Evolutionary conservation across 2,888 invertebrate species (phyloP), one percentile per base, ranked within the genome.

Genomic region (Uloborus plumipes): DNA sequence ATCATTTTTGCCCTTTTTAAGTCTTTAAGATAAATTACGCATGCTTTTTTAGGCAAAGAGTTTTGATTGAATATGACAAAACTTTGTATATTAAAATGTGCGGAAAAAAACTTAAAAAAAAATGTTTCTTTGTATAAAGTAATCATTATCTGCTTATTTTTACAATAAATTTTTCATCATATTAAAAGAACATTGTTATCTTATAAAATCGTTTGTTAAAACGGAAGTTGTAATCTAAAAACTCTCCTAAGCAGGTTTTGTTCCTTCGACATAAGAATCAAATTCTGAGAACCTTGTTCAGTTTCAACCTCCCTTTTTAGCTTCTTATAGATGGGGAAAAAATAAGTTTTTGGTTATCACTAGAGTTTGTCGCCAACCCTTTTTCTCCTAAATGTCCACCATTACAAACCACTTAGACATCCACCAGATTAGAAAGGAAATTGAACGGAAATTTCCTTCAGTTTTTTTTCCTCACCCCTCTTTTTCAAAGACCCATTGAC

Each of bases 381-480:
- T 67, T 67, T 70, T 64, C 65, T 58, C 74, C 58, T 71, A 75
- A 78, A 81, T 65, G 74, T 70, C 75, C 64, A 65, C 74, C 74
- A 81, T 81, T 81, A 81, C 81, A 75, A 70, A 72, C 78, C 78
- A 79, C 78, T 79, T 79, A 72, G 78, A 79, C 65, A 72, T 66
- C 78, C 66, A 66, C 78, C 66, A 79, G 78, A 79, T 79, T 71
- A 79, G 65, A 72, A 72, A 80, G 80, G 80, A 80, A 80, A 80
- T 80, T 80, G 80, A 69, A 69, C 73, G 80, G 80, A 80, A 80
- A 76, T 76, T 76, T 71, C 69, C 50, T 76, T 76, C 71, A 61
- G 51, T 81, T 82, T 76, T 65, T 76, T 82, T 1, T 50, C 67
- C 14, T 50, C 67, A 15, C 53, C 20, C 51, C 69, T 71, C 53